Base-by-base conservation (phyloP, 1,140 invertebrate species). In the Drosophila nasuta region DNA sequence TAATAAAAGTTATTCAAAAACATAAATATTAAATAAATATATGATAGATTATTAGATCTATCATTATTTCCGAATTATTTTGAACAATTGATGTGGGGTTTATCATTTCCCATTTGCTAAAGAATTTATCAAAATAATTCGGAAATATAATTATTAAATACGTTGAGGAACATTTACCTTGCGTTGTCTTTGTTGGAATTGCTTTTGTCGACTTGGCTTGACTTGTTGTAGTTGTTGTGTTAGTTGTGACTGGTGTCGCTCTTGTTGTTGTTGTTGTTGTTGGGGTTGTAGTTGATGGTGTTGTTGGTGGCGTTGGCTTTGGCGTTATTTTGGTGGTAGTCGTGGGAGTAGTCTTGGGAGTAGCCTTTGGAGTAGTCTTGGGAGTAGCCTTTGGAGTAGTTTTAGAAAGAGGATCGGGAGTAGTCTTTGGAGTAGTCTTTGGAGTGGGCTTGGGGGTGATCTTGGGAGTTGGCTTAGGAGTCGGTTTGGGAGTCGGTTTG, bases 261-360 rank as follows among this genome's bases (percentile, higher is more conserved):
- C 35, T 45, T 48, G 59, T 43, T 20, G 54, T 13, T 5, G 52
- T 13, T 5, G 52, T 48, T 28, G 25, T 43, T 11, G 54, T 54
- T 43, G 45, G 51, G 11, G 54, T 51, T 7, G 75, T 57, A 10
- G 60, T 68, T 8, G 15, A 68, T 54, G n/a, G 49, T 17, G 49
- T 30, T 20, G 35, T 67, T 52, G 46, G 60, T 28, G 58, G 28
- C 52, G 52, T 65, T 28, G 58, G 28, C 52, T n/a, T 64, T 65
- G 20, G 13, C 8, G 38, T 49, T 10, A 63, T 64, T 25, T 52
- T 75, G 5, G 51, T 56, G 46, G 20, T 25, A 25, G 20, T 25
- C 20, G 48, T 7, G 0, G 25, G 35, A n/a, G 35, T 67, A 3
- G 59, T 51, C 41, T 33, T 65, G 17, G 20, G 20, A 25, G 68